A percentile compares a stretch with the other conserved stretches of the same genome.
Conservation (phyloP, 2,888 invertebrate genomes). For the Synergus gifuensis region DNA sequence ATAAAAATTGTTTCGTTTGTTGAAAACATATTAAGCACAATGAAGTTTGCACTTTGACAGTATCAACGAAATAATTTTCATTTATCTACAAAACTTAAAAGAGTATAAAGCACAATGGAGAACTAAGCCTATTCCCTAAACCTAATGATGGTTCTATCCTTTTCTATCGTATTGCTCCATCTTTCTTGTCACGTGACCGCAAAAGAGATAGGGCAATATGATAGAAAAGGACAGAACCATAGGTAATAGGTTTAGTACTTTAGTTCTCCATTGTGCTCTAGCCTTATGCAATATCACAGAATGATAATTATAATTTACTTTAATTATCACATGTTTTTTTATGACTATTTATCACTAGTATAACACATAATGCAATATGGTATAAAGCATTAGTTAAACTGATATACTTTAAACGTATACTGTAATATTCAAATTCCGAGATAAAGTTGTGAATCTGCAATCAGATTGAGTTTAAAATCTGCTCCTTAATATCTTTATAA, state of each 20-base stretch:
- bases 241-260: too few species aligned
- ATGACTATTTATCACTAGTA: background rate
- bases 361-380: background rate
- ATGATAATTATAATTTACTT: constrained; percentile 10
- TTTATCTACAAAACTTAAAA: constrained; percentile 10
- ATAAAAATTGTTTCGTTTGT: background rate
- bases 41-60: background rate
- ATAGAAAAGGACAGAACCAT: too few species aligned
- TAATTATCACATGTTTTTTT: constrained; percentile 35
- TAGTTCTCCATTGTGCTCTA: too few species aligned
- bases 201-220: too few species aligned
- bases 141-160: too few species aligned
- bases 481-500: background rate
- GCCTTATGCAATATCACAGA: constrained; percentile 38
- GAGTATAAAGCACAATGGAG: too few species aligned
- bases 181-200: too few species aligned
- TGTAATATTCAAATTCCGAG: background rate
- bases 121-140: too few species aligned
- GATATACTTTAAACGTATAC: background rate
- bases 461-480: background rate
- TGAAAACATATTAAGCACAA: background rate
- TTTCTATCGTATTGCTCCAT: too few species aligned
- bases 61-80: background rate
- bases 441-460: background rate
- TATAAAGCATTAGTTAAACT: constrained; percentile 5